phyloP scores from a whole-genome alignment of 2,113 vertebrate species.

The Perca flavescens region DNA sequence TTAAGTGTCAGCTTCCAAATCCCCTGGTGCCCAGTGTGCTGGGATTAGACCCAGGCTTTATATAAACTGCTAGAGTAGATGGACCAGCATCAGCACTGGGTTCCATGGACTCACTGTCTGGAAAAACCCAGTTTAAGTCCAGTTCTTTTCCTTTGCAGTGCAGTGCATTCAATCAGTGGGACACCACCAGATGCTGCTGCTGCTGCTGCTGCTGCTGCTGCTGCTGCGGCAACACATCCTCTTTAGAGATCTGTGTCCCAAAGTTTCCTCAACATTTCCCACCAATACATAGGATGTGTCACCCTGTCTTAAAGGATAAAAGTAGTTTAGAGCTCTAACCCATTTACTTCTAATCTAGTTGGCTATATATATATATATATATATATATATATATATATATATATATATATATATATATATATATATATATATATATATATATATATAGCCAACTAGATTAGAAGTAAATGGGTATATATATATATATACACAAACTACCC shows the following conservation, averaged over 20 bases:
- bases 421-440: neutral
- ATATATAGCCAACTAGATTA: too few relatives aligned
- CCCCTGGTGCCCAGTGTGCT: neutral
- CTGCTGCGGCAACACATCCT: neutral
- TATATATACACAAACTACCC: neutral
- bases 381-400: too few relatives aligned
- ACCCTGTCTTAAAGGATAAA: neutral
- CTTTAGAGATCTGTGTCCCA: neutral
- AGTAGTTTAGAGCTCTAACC: neutral
- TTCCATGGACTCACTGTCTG: too few relatives aligned
- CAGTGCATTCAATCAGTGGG: neutral
- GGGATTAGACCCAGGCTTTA: neutral
- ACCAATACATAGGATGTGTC: neutral
- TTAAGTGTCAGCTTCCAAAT: conserved; percentile 1
- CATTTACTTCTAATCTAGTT: neutral
- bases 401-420: neutral
- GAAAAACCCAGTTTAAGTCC: conserved; percentile 3
- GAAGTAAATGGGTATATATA: too few relatives aligned
- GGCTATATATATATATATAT: neutral
- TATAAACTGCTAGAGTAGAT: neutral
- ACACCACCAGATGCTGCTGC: neutral
- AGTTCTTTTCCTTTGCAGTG: neutral
- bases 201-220: too few relatives aligned
- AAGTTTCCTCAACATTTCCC: neutral
- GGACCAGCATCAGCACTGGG: neutral